These are phyloP conservation scores for Trachelus stipa DNA, from an alignment of 2,888 invertebrate genomes.

Conservation along the genomic window DNA sequence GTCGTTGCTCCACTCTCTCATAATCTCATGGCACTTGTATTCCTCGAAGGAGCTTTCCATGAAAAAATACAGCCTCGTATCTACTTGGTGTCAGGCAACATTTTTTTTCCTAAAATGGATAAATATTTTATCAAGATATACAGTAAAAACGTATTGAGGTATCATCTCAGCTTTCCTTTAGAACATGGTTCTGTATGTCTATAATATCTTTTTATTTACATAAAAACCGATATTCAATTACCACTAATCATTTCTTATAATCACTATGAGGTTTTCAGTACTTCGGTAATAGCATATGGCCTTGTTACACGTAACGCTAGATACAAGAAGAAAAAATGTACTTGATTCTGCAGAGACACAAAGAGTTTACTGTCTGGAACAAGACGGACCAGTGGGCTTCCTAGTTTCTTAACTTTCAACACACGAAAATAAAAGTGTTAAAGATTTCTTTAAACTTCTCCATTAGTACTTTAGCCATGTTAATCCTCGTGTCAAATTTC, in stretches of 20 bases:
- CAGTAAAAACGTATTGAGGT: neutral
- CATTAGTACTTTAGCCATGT: neutral
- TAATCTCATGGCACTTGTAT: neutral
- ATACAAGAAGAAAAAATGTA: neutral
- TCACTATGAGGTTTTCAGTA: neutral
- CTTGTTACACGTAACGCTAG: neutral
- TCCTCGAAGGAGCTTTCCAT: neutral
- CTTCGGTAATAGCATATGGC: neutral
- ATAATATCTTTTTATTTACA: no score
- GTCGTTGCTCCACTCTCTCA: neutral
- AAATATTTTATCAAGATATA: neutral
- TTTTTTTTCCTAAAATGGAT: neutral
- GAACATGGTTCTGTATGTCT: no score
- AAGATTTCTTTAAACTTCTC: neutral
- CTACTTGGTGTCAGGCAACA: neutral
- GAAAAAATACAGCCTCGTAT: neutral
- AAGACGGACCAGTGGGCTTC: neutral
- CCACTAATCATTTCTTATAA: neutral
- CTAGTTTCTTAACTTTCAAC: neutral
- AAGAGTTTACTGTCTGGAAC: neutral
- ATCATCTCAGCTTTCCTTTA: no score
- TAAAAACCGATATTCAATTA: neutral
- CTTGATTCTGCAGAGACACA: neutral
- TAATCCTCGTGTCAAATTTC: no score
- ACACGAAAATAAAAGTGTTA: neutral